phyloP scores from a whole-genome alignment of 2,797 vertebrate genomes.

The Lacerta bilineata region DNA sequence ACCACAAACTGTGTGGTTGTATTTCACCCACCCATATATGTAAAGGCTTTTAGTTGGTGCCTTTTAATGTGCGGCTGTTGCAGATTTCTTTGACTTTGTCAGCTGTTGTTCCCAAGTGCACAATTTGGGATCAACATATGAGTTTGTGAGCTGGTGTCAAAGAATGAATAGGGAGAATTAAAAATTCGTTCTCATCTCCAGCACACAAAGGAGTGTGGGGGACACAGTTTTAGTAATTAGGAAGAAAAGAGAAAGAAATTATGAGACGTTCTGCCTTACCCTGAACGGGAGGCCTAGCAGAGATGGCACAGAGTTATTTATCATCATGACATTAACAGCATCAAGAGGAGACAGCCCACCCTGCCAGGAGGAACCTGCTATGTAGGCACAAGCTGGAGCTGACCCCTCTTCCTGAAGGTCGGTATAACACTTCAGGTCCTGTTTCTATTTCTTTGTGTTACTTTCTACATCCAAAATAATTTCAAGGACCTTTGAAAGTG shows the following conservation, averaged over 20 bases:
- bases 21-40: neutral
- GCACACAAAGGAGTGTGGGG: neutral
- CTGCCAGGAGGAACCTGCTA: too few relatives aligned
- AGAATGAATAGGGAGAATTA: neutral
- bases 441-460: neutral
- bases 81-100: neutral
- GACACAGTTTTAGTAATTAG: neutral
- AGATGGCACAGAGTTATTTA: neutral
- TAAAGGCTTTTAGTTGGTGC: neutral
- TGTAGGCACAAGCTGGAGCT: neutral
- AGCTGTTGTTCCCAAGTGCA: neutral
- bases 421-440: too few relatives aligned
- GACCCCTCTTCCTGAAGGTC: neutral
- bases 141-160: neutral
- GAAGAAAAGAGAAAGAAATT: neutral
- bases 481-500: neutral
- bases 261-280: neutral
- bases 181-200: conserved; percentile 2
- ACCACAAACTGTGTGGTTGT: neutral
- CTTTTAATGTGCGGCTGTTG: neutral
- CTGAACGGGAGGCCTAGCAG: neutral
- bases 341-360: neutral
- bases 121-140: neutral
- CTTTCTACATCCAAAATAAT: neutral
- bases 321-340: conserved; percentile 2